Conservation (phyloP, 2,888 invertebrate species). For the Fragum whitleyi region DNA sequence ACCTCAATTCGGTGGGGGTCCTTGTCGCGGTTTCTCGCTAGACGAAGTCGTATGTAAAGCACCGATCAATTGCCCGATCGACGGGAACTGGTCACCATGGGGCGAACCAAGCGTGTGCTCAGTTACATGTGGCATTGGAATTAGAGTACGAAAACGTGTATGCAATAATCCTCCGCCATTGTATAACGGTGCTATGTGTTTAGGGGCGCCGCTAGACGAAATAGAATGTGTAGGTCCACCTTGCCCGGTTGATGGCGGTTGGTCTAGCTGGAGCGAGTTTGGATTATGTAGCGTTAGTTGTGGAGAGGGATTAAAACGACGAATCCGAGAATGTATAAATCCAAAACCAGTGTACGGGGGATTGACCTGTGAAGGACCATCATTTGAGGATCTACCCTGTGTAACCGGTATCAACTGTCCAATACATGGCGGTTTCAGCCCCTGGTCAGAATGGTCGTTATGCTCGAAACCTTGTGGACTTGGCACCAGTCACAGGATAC, state of each 20-base stretch:
- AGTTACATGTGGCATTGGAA: constrained; percentile 39
- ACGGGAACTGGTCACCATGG: constrained; percentile 51
- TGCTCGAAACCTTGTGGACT: constrained; percentile 52
- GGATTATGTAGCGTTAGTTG: constrained; percentile 26
- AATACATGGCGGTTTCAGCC: constrained; percentile 54
- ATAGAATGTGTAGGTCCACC: constrained; percentile 27
- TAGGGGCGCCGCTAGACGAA: constrained; percentile 24
- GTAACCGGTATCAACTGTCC: constrained; percentile 38
- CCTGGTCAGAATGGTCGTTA: constrained; percentile 43
- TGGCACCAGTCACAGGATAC: constrained; percentile 27
- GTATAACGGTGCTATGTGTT: constrained; percentile 53
- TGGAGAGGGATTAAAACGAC: constrained; percentile 24
- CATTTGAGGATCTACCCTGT: constrained; percentile 41
- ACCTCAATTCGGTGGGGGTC: constrained; percentile 36
- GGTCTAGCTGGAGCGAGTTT: constrained; percentile 32
- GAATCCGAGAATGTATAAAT: constrained; percentile 45
- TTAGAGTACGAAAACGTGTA: constrained; percentile 13
- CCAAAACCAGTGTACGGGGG: constrained; percentile 57
- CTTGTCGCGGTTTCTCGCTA: constrained; percentile 22
- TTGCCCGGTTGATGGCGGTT: constrained; percentile 44
- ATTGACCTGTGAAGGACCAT: constrained; percentile 42
- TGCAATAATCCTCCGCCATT: constrained; percentile 45
- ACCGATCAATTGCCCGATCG: constrained; percentile 41
- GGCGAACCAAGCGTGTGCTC: constrained; percentile 28
- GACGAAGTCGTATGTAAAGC: constrained; percentile 38